Evolutionary conservation across 1,140 invertebrate species (phyloP).

Genomic region (Oreohelix idahoensis): DNA sequence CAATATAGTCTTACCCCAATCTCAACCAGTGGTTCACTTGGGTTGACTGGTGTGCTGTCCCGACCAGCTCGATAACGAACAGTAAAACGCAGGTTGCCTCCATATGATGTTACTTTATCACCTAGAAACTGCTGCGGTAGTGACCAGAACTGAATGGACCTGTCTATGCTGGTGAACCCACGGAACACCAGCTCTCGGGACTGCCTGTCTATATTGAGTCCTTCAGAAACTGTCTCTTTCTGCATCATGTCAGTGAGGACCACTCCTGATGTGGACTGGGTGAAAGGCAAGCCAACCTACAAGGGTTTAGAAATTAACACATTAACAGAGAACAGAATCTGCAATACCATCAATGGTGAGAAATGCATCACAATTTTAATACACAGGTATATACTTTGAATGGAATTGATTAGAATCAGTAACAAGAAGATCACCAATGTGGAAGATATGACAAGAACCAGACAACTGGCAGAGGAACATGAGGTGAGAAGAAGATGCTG

Average conservation of each 20-base stretch:
- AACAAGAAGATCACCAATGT: no score
- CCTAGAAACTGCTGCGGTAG: conserved; percentile 87
- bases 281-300: conserved; percentile 60
- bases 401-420: no score
- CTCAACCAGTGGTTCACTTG: conserved; percentile 85
- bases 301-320: conserved; percentile 6
- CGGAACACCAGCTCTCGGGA: conserved; percentile 80
- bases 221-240: conserved; percentile 46
- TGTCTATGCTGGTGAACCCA: conserved; percentile 76
- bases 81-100: conserved; percentile 88
- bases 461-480: no score
- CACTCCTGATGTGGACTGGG: conserved; percentile 49
- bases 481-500: no score
- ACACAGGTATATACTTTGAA: no score
- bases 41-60: conserved; percentile 46
- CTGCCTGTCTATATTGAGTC: conserved; percentile 57
- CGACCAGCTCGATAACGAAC: conserved; percentile 78
- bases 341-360: no score
- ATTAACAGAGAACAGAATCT: no score
- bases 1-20: conserved; percentile 77
- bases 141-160: conserved; percentile 84
- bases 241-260: conserved; percentile 55
- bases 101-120: conserved; percentile 91
- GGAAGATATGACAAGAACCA: no score
- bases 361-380: no score